These are phyloP conservation scores for Manduca sexta DNA, from an alignment of 1,140 invertebrate genomes.

Conservation along the genomic window DNA sequence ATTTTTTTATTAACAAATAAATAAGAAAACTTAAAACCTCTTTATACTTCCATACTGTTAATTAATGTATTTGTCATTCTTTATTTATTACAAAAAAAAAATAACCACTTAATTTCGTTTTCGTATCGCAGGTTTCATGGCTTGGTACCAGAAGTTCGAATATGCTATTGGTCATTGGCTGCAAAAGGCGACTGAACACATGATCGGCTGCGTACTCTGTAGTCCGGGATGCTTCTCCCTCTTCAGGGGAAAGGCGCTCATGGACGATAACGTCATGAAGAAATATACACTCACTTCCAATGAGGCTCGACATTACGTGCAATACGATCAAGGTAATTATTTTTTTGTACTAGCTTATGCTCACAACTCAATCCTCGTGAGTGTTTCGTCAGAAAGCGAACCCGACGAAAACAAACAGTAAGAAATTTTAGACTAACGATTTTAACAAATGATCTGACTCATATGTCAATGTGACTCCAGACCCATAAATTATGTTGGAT, in stretches of 20 bases:
- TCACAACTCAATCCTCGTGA: too few species aligned
- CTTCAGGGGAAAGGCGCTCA: constrained; percentile 96
- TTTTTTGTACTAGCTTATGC: background rate
- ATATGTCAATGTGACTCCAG: too few species aligned
- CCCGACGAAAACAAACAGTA: constrained; percentile 69
- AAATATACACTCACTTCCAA: constrained; percentile 95
- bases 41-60: too few species aligned
- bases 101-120: background rate
- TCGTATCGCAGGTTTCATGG: constrained; percentile 88
- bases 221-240: constrained; percentile 99
- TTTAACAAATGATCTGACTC: too few species aligned
- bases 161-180: constrained; percentile 99
- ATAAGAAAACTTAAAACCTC: too few species aligned
- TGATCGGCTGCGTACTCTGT: constrained; percentile 98
- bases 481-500: too few species aligned
- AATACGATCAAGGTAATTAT: constrained; percentile 93
- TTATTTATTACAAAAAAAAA: background rate
- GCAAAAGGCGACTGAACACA: constrained; percentile 99
- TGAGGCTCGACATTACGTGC: constrained; percentile 97
- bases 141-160: constrained; percentile 99
- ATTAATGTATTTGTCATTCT: background rate
- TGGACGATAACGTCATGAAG: constrained; percentile 99
- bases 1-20: too few species aligned
- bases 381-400: constrained; percentile 78
- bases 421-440: too few species aligned